Conservation (phyloP, 2,888 invertebrate genomes). For the Anodontia alba region DNA sequence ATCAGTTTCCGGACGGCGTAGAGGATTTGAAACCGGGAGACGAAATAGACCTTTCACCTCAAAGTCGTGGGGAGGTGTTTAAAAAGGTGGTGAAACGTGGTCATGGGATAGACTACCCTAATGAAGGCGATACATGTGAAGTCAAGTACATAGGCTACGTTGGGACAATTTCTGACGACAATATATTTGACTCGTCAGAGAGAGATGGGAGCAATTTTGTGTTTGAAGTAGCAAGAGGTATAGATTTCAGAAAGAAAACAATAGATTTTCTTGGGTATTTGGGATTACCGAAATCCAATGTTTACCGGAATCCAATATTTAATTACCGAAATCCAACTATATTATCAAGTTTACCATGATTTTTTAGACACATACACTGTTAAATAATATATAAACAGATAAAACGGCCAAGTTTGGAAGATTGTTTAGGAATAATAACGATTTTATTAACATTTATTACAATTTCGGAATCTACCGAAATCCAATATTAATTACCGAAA, state of each 20-base stretch:
- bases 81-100: conserved; percentile 43
- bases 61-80: conserved; percentile 38
- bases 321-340: no score
- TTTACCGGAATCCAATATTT: no score
- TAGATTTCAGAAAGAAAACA: no score
- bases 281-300: no score
- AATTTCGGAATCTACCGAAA: no score
- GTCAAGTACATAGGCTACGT: conserved; percentile 36
- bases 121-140: conserved; percentile 37
- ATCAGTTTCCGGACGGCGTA: conserved; percentile 4
- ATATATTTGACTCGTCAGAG: conserved; percentile 46
- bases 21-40: conserved; percentile 26
- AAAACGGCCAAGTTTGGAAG: no score
- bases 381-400: no score
- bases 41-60: conserved; percentile 34
- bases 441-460: no score
- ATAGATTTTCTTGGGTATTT: not conserved
- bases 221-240: conserved; percentile 94
- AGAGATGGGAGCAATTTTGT: conserved; percentile 92
- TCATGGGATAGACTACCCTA: conserved; percentile 33
- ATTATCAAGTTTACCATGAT: no score
- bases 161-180: conserved; percentile 29
- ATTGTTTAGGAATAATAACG: no score
- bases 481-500: no score
- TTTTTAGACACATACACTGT: no score